Conservation (phyloP, 1,140 invertebrate species). For the Drosophila neocordata region DNA sequence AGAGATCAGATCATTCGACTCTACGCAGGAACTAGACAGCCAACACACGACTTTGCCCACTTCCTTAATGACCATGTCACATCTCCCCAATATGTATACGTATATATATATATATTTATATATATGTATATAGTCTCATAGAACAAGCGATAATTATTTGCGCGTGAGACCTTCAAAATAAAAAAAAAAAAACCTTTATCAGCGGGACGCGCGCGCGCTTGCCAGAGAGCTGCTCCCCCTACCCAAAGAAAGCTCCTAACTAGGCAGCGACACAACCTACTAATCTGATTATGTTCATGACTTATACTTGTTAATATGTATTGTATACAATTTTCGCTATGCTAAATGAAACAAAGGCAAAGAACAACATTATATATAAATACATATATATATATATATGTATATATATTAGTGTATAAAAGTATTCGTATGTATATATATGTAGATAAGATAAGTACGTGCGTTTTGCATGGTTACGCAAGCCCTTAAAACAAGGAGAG, state of each 20-base stretch:
- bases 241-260: not conserved
- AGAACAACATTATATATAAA: not conserved
- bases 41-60: constrained; percentile 12
- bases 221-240: not conserved
- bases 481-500: not conserved
- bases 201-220: not conserved
- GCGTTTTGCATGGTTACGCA: constrained; percentile 4
- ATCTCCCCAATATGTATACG: not conserved
- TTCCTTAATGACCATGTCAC: constrained; percentile 25
- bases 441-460: constrained; percentile 3
- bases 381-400: not conserved
- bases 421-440: not conserved
- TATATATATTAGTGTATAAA: not conserved
- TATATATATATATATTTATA: not conserved
- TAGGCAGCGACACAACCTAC: not conserved
- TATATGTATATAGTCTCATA: constrained; percentile 14
- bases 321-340: not conserved
- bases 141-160: constrained; percentile 42
- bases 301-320: no score
- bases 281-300: constrained; percentile 7
- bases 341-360: constrained; percentile 1
- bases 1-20: not conserved
- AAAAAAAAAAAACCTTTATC: constrained; percentile 8
- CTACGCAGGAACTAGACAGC: not conserved
- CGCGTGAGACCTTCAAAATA: constrained; percentile 52